Percentiles rank a stretch among this genome's conserved stretches.
Evolutionary conservation across 2,888 invertebrate genomes (phyloP).

Genomic region (Epirrhoe alternata): DNA sequence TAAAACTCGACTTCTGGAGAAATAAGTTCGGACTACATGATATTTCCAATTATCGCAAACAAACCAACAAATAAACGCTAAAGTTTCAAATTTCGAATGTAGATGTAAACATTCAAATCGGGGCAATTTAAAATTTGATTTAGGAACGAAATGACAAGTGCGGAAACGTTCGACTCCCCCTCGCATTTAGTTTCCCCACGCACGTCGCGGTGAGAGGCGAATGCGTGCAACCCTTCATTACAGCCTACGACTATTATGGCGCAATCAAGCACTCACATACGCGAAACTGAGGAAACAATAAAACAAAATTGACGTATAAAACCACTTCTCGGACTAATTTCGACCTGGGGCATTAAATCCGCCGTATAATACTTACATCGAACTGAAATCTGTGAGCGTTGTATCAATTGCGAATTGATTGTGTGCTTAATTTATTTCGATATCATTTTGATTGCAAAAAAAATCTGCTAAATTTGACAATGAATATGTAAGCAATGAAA

Average conservation of each 20-base stretch:
- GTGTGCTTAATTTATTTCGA: conserved; percentile 49
- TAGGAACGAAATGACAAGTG: conserved; percentile 69
- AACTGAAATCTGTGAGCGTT: conserved; percentile 60
- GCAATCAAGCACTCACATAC: conserved; percentile 82
- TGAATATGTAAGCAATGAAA: too few relatives aligned
- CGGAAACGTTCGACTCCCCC: conserved; percentile 74
- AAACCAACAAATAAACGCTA: conserved; percentile 20
- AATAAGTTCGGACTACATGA: conserved; percentile 29
- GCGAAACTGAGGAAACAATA: conserved; percentile 81
- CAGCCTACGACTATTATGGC: conserved; percentile 76
- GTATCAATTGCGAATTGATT: conserved; percentile 56
- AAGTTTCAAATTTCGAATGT: conserved; percentile 38
- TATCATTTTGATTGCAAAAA: conserved; percentile 31
- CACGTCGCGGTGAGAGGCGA: conserved; percentile 56
- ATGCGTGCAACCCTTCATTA: conserved; percentile 82
- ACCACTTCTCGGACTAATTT: conserved; percentile 76
- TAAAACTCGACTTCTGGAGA: conserved; percentile 47
- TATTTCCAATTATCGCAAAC: conserved; percentile 36
- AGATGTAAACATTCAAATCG: conserved; percentile 52
- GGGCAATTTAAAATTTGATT: conserved; percentile 67
- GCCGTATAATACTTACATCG: conserved; percentile 64
- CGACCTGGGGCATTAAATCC: conserved; percentile 58
- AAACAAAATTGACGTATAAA: conserved; percentile 81
- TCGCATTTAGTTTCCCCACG: conserved; percentile 73
- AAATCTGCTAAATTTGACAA: not conserved